Conservation (phyloP, 1,140 invertebrate genomes). For the Pogonus chalceus region DNA sequence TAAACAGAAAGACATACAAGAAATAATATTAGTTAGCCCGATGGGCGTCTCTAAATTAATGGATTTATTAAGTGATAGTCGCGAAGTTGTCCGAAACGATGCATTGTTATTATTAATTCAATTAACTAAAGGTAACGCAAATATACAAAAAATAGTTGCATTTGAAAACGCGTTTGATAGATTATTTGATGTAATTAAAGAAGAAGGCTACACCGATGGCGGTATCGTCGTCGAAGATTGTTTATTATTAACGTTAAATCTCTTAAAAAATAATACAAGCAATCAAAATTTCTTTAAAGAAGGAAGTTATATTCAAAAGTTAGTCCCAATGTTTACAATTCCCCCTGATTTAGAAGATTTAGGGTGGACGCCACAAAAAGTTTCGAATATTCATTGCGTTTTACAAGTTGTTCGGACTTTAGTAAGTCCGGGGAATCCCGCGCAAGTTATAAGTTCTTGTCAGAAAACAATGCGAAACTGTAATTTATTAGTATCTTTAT, state of each 20-base stretch:
- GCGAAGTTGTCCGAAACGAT: constrained; percentile 96
- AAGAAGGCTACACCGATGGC: constrained; percentile 89
- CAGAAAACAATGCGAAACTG: constrained; percentile 82
- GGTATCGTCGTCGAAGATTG: constrained; percentile 98
- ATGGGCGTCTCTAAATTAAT: constrained; percentile 97
- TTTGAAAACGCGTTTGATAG: constrained; percentile 98
- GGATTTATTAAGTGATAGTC: constrained; percentile 85
- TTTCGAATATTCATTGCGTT: constrained; percentile 87
- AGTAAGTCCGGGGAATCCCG: constrained; percentile 32
- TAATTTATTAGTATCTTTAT: constrained; percentile 72
- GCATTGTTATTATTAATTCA: constrained; percentile 86
- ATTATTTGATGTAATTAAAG: constrained; percentile 83
- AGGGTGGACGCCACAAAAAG: constrained; percentile 90
- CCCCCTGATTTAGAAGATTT: constrained; percentile 59
- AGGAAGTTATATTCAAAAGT: constrained; percentile 83
- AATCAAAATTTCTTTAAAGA: constrained; percentile 99
- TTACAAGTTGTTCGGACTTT: constrained; percentile 75
- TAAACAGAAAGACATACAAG: constrained; percentile 86
- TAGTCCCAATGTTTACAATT: constrained; percentile 78
- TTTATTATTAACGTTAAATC: constrained; percentile 85
- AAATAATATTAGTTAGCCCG: constrained; percentile 86
- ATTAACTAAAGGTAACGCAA: constrained; percentile 90
- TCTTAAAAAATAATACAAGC: constrained; percentile 90
- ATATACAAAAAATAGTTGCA: constrained; percentile 98
- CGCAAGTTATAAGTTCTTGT: constrained; percentile 58